Conservation (phyloP, 2,113 vertebrate genomes). For the Tragelaphus imberbis region DNA sequence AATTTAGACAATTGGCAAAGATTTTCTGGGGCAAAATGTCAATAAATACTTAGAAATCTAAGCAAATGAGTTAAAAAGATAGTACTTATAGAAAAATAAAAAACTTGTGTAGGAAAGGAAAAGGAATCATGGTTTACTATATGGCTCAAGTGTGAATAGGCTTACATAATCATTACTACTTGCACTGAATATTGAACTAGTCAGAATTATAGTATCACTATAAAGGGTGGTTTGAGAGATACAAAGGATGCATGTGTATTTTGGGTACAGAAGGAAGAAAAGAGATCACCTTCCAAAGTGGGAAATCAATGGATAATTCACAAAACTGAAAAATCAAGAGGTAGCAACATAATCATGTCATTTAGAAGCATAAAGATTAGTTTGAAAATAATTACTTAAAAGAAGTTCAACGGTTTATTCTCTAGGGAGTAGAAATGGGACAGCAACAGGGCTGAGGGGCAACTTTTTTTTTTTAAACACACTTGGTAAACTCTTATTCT, state of each 20-base stretch:
- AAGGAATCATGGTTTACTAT: neutral
- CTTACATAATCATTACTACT: neutral
- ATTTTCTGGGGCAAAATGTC: neutral
- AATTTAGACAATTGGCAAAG: constrained; percentile 9
- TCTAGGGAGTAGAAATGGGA: neutral
- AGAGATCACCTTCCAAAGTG: neutral
- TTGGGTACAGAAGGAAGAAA: neutral
- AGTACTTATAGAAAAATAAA: neutral
- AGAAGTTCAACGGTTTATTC: neutral
- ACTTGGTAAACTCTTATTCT: neutral
- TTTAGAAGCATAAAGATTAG: neutral
- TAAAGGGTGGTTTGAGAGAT: neutral
- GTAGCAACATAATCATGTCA: neutral
- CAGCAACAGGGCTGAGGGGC: neutral
- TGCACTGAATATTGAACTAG: neutral
- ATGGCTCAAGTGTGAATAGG: neutral
- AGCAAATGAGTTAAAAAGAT: constrained; percentile 3
- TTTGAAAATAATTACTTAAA: constrained; percentile 8
- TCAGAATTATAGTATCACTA: neutral
- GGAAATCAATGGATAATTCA: neutral
- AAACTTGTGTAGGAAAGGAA: neutral
- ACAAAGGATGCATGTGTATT: neutral
- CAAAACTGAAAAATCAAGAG: neutral
- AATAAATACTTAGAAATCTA: neutral
- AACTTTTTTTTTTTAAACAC: neutral